A percentile compares a stretch with the other conserved stretches of the same genome.
phyloP scores from a whole-genome alignment of 2,888 invertebrate species.

The Pachydiplax longipennis region DNA sequence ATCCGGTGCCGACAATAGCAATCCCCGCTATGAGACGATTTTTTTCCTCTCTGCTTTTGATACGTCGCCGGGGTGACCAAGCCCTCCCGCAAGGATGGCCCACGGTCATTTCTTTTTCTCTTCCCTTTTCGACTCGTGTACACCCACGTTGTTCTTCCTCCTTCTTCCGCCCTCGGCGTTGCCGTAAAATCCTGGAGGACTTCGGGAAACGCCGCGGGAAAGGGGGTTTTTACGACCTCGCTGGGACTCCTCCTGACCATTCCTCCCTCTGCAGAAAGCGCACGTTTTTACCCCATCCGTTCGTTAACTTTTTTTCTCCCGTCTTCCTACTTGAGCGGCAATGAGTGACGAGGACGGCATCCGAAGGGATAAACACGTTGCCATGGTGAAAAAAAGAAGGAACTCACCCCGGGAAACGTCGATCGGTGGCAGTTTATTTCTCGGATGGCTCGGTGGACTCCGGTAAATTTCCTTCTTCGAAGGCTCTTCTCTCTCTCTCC shows the following conservation, averaged over 20 bases:
- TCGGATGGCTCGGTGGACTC: not conserved
- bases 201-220: not conserved
- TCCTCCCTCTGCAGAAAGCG: not conserved
- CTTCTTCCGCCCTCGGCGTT: not conserved
- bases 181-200: slow-evolving; percentile 21
- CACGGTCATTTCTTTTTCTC: not conserved
- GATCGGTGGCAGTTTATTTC: too few relatives aligned
- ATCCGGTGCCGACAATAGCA: not conserved
- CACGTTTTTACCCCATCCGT: not conserved
- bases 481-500: too few relatives aligned
- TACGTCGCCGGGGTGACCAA: not conserved
- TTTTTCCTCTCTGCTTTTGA: not conserved
- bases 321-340: too few relatives aligned
- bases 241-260: not conserved
- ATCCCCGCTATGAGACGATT: not conserved
- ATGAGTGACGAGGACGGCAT: too few relatives aligned
- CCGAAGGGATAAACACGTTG: too few relatives aligned
- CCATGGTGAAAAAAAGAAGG: too few relatives aligned
- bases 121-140: not conserved
- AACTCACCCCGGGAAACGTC: too few relatives aligned
- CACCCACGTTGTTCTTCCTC: not conserved
- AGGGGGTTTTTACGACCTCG: slow-evolving; percentile 17
- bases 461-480: not conserved
- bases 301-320: not conserved
- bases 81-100: not conserved